Base-by-base conservation (phyloP, 2,888 invertebrate genomes). In the Ganaspis brasiliensis region DNA sequence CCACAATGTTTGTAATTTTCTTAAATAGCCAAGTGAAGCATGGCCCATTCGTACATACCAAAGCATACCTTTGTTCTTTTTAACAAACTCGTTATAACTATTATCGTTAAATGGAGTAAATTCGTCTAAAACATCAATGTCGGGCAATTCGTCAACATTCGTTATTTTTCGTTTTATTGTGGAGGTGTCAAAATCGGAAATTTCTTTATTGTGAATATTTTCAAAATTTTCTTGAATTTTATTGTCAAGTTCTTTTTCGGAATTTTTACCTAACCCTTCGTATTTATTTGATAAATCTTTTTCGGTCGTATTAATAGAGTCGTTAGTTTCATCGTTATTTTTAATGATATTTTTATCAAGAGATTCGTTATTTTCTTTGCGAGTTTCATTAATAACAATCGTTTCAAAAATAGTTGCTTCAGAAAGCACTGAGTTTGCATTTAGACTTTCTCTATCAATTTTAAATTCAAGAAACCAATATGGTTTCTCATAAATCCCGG, bases 21-120 rank as follows among this genome's bases (percentile, higher is more conserved):
- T 74, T 26, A 82, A 26, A 52, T 81, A 81, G 52, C 72, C 67
- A 40, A 77, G 31, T 6, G 31, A 31, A 4, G 31, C 31, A 31
- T 31, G 31, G 6, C 3, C 31, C 31, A 31, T 31, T 31, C 31
- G 31, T 6, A 31, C 31, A 31, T 31, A 6, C 31, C 31, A 31
- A 31, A 31, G 31, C 31, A 31, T 31, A 6, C 3, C 31, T 31
- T 31, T 31, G 6, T 31, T 31, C 31, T 31, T 31, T 31, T 31
- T 31, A 31, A 40, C 9, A 40, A 40, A 40, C 10, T 40, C 40
- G 10, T 40, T 3, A 40, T 40, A 40, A 12, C 40, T 40, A 10
- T 40, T 40, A 12, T 40, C 12, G 40, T 40, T 40, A 40, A 56
- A 56, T 21, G 56, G 56, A 9, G 10, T 56, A 24, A 56, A 10